Evolutionary conservation across 2,113 vertebrate species (phyloP), one percentile per base, ranked within the genome.

Genomic region (Tragulus kanchil): DNA sequence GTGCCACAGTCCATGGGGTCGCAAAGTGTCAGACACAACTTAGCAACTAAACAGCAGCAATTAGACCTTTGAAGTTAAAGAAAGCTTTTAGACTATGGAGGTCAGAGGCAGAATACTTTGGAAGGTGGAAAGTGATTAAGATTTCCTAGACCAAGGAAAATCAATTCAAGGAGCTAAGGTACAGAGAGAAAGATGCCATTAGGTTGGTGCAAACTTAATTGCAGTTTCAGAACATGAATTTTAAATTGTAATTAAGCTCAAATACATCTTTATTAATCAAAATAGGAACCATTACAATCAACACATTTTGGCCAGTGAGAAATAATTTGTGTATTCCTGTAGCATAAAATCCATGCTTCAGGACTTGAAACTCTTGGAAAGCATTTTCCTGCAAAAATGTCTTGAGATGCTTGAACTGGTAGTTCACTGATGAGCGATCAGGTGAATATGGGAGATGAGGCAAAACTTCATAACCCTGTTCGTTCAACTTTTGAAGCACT

Each of bases 71-170:
- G 48, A 86, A 79, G 50, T 52, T 81, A 89, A 95, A 94, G 56
- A 83, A 89, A 96, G 11, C 58, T 67, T 19, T 61, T 58, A 85
- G 73, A 52, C 48, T 54, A 54, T 65, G 77, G 15, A 81, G 48
- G 13, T 36, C 25, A 79, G 11, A 94, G 78, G 52, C 26, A 69
- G 42, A 73, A 85, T 82, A 79, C 61, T 96, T 89, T 9, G 61
- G 71, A 71, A 50, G 56, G 67, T 58, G n/a, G 77, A 77, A 95
- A 91, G 58, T 84, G 54, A 84, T 54, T 71, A 95, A 85, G 89
- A 89, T 89, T 69, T 67, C 62, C 62, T 85, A 82, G n/a, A 82
- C 54, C 9, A 59, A 89, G 85, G 62, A 93, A 97, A 95, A 73
- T 85, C 82, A 95, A 71, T 92, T 82, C 21, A 84, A 93, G 71